These are phyloP conservation scores for Microcebus jonahi DNA, from an alignment of 2,113 vertebrate genomes.

Conservation along the genomic window DNA sequence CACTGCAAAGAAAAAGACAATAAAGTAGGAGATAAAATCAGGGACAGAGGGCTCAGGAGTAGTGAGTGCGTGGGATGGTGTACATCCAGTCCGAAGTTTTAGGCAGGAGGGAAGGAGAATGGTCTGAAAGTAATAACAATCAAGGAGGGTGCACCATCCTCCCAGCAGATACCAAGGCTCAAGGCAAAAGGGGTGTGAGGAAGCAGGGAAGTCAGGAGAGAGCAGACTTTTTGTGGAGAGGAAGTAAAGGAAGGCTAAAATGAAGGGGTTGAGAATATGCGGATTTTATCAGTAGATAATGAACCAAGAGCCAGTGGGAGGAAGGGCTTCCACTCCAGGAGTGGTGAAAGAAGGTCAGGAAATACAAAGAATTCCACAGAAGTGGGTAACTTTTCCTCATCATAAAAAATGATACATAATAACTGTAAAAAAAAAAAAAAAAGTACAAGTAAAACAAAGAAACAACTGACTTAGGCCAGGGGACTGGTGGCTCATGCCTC, in stretches of 20 bases:
- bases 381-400: background rate
- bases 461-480: background rate
- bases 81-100: background rate
- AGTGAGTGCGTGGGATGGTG: too few species aligned
- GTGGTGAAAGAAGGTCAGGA: background rate
- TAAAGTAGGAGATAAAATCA: background rate
- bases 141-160: background rate
- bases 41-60: background rate
- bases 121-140: background rate
- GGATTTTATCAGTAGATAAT: too few species aligned
- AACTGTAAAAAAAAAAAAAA: background rate
- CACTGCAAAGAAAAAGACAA: background rate
- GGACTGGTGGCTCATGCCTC: too few species aligned
- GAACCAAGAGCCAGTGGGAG: too few species aligned
- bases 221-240: background rate
- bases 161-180: background rate
- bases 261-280: background rate
- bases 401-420: background rate
- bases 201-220: background rate
- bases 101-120: background rate
- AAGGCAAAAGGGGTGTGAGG: background rate
- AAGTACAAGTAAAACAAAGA: background rate
- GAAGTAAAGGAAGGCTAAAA: background rate
- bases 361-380: background rate
- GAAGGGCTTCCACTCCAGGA: background rate